A percentile compares a stretch with the other conserved stretches of the same genome.
phyloP scores from a whole-genome alignment of 2,888 invertebrate species.

The Arge pagana region DNA sequence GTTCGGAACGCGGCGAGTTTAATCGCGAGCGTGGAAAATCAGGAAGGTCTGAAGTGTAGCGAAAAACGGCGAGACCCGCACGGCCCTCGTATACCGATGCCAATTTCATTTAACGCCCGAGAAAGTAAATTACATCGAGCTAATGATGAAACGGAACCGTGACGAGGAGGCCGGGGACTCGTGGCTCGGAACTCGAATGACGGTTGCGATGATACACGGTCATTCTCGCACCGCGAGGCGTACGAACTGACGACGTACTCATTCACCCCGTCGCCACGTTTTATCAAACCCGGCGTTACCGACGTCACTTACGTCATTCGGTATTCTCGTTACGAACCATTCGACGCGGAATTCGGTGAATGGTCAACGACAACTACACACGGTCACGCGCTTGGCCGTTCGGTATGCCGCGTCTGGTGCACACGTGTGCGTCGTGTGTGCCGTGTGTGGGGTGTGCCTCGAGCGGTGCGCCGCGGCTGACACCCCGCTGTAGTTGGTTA shows the following conservation, averaged over 20 bases:
- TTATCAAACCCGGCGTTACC: conserved; percentile 27
- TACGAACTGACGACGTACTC: too few species aligned
- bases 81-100: too few species aligned
- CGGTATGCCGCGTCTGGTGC: too few species aligned
- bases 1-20: neutral
- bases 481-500: conserved; percentile 3
- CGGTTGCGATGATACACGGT: conserved; percentile 16
- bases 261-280: too few species aligned
- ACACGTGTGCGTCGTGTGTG: conserved; percentile 14
- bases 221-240: conserved; percentile 18
- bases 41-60: too few species aligned
- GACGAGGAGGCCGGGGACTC: conserved; percentile 25
- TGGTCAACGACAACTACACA: conserved; percentile 35
- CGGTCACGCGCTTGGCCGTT: too few species aligned
- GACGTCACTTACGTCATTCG: conserved; percentile 40
- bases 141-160: conserved; percentile 41
- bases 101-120: too few species aligned
- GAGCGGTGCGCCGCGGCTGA: too few species aligned
- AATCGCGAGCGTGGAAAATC: neutral
- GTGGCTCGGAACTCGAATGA: conserved; percentile 24
- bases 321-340: conserved; percentile 47
- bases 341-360: conserved; percentile 51
- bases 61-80: conserved; percentile 2
- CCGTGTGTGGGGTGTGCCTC: too few species aligned
- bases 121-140: conserved; percentile 38